These are phyloP conservation scores for Octodonta nipae DNA, from an alignment of 2,888 invertebrate genomes.

Conservation along the genomic window DNA sequence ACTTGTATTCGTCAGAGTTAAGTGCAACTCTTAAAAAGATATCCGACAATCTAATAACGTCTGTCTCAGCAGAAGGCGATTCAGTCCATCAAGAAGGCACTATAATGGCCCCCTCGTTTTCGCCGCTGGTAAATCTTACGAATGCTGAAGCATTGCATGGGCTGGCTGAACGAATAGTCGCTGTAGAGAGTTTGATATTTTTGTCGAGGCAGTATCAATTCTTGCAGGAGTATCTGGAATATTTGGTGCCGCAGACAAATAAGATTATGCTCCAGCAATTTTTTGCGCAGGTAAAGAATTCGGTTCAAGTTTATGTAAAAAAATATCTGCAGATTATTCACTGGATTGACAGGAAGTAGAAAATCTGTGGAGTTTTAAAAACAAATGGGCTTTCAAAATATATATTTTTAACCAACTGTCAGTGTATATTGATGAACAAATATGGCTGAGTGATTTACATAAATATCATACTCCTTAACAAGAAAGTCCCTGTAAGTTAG, in stretches of 20 bases:
- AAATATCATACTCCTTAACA: too few relatives aligned
- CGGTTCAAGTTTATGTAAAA: slow-evolving; percentile 2
- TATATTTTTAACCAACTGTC: too few relatives aligned
- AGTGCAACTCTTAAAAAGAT: slow-evolving; percentile 65
- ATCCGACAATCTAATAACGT: slow-evolving; percentile 53
- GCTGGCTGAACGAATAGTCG: slow-evolving; percentile 74
- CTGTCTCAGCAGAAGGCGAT: slow-evolving; percentile 23
- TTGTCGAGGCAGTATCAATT: slow-evolving; percentile 76
- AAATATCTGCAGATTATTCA: slow-evolving; percentile 2
- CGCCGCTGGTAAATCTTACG: slow-evolving; percentile 51
- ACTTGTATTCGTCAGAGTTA: slow-evolving; percentile 53
- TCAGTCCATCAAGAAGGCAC: slow-evolving; percentile 30
- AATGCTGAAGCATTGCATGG: slow-evolving; percentile 67
- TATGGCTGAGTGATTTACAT: too few relatives aligned
- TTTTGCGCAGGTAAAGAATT: slow-evolving; percentile 48
- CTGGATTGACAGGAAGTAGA: too few relatives aligned
- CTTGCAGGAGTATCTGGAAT: slow-evolving; percentile 73
- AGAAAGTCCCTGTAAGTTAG: too few relatives aligned
- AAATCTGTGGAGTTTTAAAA: too few relatives aligned
- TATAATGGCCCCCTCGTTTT: slow-evolving; percentile 40
- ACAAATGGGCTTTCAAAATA: too few relatives aligned
- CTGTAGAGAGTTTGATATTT: slow-evolving; percentile 84
- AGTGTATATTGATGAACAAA: too few relatives aligned
- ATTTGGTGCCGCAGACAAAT: slow-evolving; percentile 61
- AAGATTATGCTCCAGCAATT: slow-evolving; percentile 56